phyloP scores from a whole-genome alignment of 1,140 invertebrate species.

The Zaprionus vittiger region DNA sequence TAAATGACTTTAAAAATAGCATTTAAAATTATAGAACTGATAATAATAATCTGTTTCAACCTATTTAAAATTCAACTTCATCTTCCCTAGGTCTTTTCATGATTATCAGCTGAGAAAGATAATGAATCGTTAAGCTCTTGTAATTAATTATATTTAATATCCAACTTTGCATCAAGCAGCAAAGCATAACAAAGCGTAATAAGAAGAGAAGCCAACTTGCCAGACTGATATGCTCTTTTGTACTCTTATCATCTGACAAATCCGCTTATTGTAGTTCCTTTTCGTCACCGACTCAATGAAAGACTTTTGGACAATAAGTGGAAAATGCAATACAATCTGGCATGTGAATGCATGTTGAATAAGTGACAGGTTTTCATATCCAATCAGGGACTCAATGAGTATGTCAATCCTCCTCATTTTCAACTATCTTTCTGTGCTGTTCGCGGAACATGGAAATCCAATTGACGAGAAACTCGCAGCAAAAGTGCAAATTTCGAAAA shows the following conservation, averaged over 20 bases:
- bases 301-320: slow-evolving; percentile 27
- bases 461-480: slow-evolving; percentile 19
- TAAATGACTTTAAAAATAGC: not conserved
- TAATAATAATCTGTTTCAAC: too few relatives aligned
- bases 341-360: slow-evolving; percentile 24
- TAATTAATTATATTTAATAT: slow-evolving; percentile 32
- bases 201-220: not conserved
- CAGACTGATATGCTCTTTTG: not conserved
- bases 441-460: slow-evolving; percentile 31
- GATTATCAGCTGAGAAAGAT: not conserved
- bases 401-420: slow-evolving; percentile 49
- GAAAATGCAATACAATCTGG: slow-evolving; percentile 36
- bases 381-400: slow-evolving; percentile 31
- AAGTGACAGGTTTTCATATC: slow-evolving; percentile 43
- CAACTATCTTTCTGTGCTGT: not conserved
- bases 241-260: slow-evolving; percentile 20
- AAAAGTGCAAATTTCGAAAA: slow-evolving; percentile 2
- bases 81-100: too few relatives aligned
- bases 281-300: not conserved
- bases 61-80: too few relatives aligned
- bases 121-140: not conserved
- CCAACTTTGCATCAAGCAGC: not conserved
- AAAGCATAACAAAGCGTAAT: not conserved
- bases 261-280: slow-evolving; percentile 32
- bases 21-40: too few relatives aligned